Percentiles rank a stretch among this genome's conserved stretches.
These are phyloP conservation scores for Idaea biselata DNA, from an alignment of 2,888 invertebrate genomes.

Conservation along the genomic window DNA sequence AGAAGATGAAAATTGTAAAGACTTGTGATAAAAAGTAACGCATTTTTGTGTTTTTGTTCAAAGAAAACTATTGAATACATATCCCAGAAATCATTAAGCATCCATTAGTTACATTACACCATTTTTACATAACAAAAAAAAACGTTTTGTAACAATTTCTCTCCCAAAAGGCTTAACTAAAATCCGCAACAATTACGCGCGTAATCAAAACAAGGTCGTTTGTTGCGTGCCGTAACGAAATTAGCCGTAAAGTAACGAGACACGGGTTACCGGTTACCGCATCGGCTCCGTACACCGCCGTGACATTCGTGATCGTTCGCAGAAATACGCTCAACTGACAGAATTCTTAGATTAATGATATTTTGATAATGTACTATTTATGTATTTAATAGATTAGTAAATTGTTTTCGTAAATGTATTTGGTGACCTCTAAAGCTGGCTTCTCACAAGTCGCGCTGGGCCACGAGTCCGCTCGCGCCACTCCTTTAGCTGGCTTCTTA, in stretches of 20 bases:
- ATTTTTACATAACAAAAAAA: background rate
- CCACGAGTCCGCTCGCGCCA: too few species aligned
- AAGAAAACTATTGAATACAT: background rate
- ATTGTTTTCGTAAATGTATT: too few species aligned
- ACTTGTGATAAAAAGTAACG: too few species aligned
- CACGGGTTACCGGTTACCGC: constrained; percentile 25
- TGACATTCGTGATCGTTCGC: constrained; percentile 42
- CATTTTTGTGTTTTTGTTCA: too few species aligned
- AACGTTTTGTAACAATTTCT: background rate
- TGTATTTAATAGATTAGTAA: background rate
- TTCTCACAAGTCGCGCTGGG: too few species aligned
- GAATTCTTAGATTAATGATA: constrained; percentile 39
- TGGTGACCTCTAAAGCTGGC: too few species aligned
- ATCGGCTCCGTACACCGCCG: constrained; percentile 27
- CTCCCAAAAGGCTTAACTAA: constrained; percentile 8
- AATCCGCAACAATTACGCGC: constrained; percentile 19
- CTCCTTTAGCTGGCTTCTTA: too few species aligned
- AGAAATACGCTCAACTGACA: constrained; percentile 38
- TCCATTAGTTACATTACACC: background rate
- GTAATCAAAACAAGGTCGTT: constrained; percentile 26
- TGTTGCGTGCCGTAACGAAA: constrained; percentile 51
- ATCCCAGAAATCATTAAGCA: background rate
- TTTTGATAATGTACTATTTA: constrained; percentile 24
- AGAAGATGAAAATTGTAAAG: too few species aligned
- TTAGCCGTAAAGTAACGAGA: constrained; percentile 40